These are phyloP conservation scores for Spizaetus ornatus DNA, from an alignment of 2,113 vertebrate genomes.

Conservation along the genomic window DNA sequence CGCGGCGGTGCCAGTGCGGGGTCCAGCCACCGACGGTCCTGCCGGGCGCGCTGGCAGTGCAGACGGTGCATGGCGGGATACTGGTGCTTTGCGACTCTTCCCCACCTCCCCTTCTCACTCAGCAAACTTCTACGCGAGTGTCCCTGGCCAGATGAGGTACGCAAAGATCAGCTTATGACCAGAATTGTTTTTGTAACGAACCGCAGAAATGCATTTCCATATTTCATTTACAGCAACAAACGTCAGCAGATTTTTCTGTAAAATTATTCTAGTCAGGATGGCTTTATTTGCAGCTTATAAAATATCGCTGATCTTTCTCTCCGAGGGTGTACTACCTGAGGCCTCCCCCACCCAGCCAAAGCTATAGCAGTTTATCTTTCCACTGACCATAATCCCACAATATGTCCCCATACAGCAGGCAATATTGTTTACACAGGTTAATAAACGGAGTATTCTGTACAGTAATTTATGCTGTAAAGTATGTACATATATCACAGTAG, in stretches of 20 bases:
- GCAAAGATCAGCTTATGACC: not conserved
- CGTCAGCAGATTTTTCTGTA: not conserved
- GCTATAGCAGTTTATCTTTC: not conserved
- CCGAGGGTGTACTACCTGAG: not conserved
- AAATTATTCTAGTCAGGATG: not conserved
- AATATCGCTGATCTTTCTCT: not conserved
- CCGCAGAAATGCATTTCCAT: not conserved
- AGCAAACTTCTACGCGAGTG: accelerated
- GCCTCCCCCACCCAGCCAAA: not conserved
- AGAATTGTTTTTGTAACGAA: not conserved
- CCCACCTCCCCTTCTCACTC: not conserved
- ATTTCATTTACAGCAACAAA: not conserved
- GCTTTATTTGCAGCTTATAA: not conserved
- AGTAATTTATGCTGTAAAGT: conserved; percentile 68
- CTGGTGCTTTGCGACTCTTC: accelerated
- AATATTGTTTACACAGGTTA: conserved; percentile 37
- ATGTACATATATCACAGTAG: conserved; percentile 44
- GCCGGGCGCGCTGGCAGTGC: accelerated
- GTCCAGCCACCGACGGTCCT: not conserved
- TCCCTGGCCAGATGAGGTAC: not conserved
- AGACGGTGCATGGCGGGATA: accelerated
- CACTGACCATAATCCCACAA: not conserved
- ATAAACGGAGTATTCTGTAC: conserved; percentile 38
- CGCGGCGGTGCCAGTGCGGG: accelerated
- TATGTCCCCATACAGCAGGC: not conserved